These are phyloP conservation scores for Pitangus sulphuratus DNA, from an alignment of 2,797 vertebrate species.

Conservation along the genomic window DNA sequence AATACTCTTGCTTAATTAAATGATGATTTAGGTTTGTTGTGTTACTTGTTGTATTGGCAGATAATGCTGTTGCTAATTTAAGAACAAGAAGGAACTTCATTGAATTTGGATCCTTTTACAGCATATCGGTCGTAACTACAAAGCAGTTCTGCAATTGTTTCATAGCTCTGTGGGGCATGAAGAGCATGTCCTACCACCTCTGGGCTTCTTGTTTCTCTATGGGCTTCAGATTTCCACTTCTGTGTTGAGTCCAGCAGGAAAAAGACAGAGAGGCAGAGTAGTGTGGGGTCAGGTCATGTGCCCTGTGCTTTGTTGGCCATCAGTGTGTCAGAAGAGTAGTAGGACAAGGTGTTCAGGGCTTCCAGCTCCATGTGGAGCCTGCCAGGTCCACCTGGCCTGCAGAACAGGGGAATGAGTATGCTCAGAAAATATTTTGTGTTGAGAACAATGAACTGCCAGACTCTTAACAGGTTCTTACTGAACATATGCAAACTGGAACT, in stretches of 20 bases:
- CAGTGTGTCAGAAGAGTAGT: not conserved
- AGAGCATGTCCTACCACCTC: not conserved
- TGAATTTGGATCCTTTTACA: not conserved
- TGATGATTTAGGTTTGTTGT: not conserved
- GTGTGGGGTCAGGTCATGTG: not conserved
- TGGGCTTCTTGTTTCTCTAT: not conserved
- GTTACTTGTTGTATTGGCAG: not conserved
- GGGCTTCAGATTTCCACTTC: not conserved
- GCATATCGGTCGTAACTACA: not conserved
- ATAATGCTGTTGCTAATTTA: not conserved
- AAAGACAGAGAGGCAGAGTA: not conserved
- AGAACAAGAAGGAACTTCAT: not conserved
- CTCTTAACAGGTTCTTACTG: not conserved
- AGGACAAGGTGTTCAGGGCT: accelerated
- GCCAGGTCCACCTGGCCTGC: not conserved
- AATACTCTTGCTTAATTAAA: not conserved
- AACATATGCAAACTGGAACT: not conserved
- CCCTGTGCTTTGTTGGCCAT: not conserved
- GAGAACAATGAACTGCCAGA: not conserved
- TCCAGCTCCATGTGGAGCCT: not conserved
- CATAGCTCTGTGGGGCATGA: not conserved
- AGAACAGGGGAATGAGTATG: not conserved
- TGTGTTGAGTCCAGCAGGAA: not conserved
- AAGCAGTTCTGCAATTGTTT: not conserved
- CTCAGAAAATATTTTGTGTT: not conserved